Conservation (phyloP, 2,113 vertebrate species). For the Seriola quinqueradiata region DNA sequence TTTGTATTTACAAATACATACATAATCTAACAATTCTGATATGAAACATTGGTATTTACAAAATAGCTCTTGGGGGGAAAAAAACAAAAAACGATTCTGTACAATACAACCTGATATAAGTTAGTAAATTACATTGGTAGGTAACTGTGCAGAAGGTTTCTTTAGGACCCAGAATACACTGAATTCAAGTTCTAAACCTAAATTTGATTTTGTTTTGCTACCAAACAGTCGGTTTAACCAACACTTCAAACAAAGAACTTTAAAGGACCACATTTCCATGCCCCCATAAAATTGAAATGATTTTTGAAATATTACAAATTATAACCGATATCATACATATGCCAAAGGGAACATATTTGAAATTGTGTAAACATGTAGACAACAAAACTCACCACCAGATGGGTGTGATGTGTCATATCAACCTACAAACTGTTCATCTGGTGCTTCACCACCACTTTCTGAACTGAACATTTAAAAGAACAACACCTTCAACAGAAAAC, state of each 20-base stretch:
- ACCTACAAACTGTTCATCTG: slow-evolving; percentile 11
- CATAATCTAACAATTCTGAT: slow-evolving; percentile 81
- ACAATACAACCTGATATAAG: slow-evolving; percentile 81
- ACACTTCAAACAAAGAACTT: slow-evolving; percentile 46
- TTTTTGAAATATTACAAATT: slow-evolving; percentile 43
- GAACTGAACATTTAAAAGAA: slow-evolving; percentile 28
- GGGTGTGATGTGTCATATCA: background rate
- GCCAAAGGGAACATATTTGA: slow-evolving; percentile 14
- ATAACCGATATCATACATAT: slow-evolving; percentile 41
- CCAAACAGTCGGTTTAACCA: slow-evolving; percentile 53
- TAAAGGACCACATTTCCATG: background rate
- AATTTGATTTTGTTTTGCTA: slow-evolving; percentile 49
- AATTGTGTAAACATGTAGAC: slow-evolving; percentile 54
- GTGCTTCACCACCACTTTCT: slow-evolving; percentile 19
- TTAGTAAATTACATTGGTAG: slow-evolving; percentile 80
- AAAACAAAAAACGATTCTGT: slow-evolving; percentile 68
- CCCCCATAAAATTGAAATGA: slow-evolving; percentile 30
- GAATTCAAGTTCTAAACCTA: slow-evolving; percentile 64
- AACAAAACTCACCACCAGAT: slow-evolving; percentile 33
- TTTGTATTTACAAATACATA: slow-evolving; percentile 88
- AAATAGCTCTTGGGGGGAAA: slow-evolving; percentile 68
- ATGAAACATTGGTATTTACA: slow-evolving; percentile 85
- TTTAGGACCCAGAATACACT: slow-evolving; percentile 43
- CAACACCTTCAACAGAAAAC: background rate
- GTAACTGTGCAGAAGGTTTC: slow-evolving; percentile 72